Evolutionary conservation across 2,888 invertebrate species (phyloP).

Genomic region (Drosophila hawaiiensis): DNA sequence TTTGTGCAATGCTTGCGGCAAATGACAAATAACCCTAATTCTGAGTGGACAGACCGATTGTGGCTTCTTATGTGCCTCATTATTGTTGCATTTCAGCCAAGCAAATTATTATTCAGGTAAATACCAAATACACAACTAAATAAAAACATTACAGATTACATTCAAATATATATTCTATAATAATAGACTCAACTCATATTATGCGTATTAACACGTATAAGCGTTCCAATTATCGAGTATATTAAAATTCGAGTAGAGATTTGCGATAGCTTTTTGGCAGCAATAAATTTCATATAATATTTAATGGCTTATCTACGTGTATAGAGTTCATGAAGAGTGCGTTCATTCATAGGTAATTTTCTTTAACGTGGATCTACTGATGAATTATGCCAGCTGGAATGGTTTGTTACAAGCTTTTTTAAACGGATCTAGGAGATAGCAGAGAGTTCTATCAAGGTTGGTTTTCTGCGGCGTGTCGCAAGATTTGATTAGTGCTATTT

Average conservation of each 20-base stretch:
- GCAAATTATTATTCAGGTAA: constrained; percentile 84
- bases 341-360: no score
- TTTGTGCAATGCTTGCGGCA: constrained; percentile 95
- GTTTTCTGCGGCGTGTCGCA: no score
- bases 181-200: neutral
- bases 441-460: no score
- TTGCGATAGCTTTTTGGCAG: neutral
- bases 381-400: no score
- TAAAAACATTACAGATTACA: neutral
- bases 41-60: constrained; percentile 93
- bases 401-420: no score
- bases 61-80: constrained; percentile 96
- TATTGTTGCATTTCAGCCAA: constrained; percentile 96
- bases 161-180: neutral
- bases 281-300: no score
- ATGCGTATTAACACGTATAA: neutral
- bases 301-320: no score
- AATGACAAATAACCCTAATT: constrained; percentile 94
- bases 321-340: no score
- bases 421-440: no score
- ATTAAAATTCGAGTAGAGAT: neutral
- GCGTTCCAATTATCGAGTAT: neutral
- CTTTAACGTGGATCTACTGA: no score
- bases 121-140: neutral
- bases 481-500: no score